Evolutionary conservation across 2,888 invertebrate genomes (phyloP).

Genomic region (Xanthorhoe designata): DNA sequence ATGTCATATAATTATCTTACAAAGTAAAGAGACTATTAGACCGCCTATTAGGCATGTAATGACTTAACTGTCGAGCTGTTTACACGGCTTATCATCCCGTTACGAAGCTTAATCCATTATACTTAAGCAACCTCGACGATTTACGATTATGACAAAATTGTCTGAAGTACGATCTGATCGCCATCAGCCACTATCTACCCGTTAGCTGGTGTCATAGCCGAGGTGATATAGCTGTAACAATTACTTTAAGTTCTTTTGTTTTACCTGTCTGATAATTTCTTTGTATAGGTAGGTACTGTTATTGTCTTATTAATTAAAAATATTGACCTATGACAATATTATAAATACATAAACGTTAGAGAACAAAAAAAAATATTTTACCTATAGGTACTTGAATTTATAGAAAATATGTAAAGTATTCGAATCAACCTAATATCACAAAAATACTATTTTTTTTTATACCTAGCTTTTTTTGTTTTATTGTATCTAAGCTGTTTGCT

Average conservation of each 20-base stretch:
- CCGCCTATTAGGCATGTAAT: constrained; percentile 38
- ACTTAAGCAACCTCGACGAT: constrained; percentile 47
- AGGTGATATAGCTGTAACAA: constrained; percentile 12
- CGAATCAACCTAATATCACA: not conserved
- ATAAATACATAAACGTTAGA: too few species aligned
- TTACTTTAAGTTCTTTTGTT: not conserved
- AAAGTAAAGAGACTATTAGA: constrained; percentile 37
- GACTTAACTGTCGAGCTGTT: constrained; percentile 44
- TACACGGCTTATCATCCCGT: constrained; percentile 44
- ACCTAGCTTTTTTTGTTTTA: too few species aligned
- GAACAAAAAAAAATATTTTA: too few species aligned
- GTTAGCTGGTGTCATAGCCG: constrained; percentile 31
- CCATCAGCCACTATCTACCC: constrained; percentile 30
- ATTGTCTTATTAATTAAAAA: not conserved
- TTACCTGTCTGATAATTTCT: not conserved
- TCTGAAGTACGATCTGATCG: constrained; percentile 37
- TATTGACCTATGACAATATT: too few species aligned
- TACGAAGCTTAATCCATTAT: constrained; percentile 45
- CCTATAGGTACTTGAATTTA: too few species aligned
- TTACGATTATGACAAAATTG: constrained; percentile 58
- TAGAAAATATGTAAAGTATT: not conserved
- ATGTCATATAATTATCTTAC: constrained; percentile 13
- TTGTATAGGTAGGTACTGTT: too few species aligned
- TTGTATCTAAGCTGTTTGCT: not conserved
- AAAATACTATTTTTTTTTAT: too few species aligned